Conservation (phyloP, 2,113 vertebrate species). For the Chascanopsetta lugubris region DNA sequence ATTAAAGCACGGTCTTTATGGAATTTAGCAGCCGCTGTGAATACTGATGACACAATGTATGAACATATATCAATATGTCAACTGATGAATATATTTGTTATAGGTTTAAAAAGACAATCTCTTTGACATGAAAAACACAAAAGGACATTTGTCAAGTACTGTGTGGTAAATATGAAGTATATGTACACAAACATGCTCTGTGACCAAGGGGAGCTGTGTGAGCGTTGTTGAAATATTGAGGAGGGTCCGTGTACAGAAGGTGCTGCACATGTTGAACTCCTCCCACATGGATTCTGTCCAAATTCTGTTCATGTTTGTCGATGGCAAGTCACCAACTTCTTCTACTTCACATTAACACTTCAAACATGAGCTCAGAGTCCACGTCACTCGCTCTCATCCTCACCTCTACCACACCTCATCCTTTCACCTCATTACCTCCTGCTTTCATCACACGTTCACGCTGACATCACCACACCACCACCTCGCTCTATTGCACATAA, state of each 20-base stretch:
- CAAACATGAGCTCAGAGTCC: background rate
- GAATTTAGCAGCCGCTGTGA: too few species aligned
- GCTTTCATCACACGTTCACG: background rate
- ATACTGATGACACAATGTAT: too few species aligned
- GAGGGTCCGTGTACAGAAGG: background rate
- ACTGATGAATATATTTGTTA: too few species aligned
- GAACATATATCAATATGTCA: too few species aligned
- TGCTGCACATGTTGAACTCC: conserved; percentile 15
- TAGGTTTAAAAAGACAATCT: too few species aligned
- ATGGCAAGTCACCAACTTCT: conserved; percentile 19
- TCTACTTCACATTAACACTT: conserved; percentile 56
- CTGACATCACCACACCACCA: background rate
- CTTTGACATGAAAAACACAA: too few species aligned
- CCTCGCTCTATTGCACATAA: background rate
- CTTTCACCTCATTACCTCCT: background rate
- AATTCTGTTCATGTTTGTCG: background rate
- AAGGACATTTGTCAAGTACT: too few species aligned
- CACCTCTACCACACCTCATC: background rate
- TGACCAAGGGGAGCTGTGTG: too few species aligned
- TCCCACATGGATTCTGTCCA: conserved; percentile 48
- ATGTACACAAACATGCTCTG: too few species aligned
- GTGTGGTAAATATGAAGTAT: too few species aligned
- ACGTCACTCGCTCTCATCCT: background rate
- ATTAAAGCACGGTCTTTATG: too few species aligned
- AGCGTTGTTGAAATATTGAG: conserved; percentile 60